Base-by-base conservation (phyloP, 2,888 invertebrate genomes). In the Acronicta psi region DNA sequence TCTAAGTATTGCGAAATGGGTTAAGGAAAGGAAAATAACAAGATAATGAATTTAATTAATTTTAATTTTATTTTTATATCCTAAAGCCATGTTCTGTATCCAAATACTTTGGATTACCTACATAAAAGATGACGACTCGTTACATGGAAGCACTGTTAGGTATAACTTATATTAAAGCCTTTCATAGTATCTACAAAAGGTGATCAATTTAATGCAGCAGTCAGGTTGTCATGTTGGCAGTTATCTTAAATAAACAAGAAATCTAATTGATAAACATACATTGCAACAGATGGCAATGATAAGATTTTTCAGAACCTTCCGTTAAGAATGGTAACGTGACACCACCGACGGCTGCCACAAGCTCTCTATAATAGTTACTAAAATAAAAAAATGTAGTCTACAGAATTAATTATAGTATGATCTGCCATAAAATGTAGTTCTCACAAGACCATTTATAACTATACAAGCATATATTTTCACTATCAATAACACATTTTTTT, bases 291-390 rank as follows among this genome's bases (percentile, higher is more conserved):
- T 45, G 49, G 68, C 68, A 67, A 70, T 67, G 62, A 64, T 45
- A 65, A 44, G 53, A 59, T 54, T 66, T 63, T 72, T 72, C 73
- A 63, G 61, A 69, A 69, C 67, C 59, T 57, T 64, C 77, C 60
- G 77, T 73, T 78, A 75, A 75, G 84, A 86, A 87, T 90, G 93
- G 93, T 93, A 93, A 93, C 93, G 88, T 89, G 90, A 91, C 90
- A 89, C 93, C 93, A 93, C 93, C 93, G 81, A 91, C 88, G 90
- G 91, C 92, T 90, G 92, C 88, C 90, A 88, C 86, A 87, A 87
- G 82, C 81, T 82, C 73, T 78, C 81, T 86, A 65, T 34, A 54
- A 29, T 65, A 88, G 80, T 75, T 76, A 81, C 80, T 82, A 82
- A 77, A 77, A 67, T 76, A 79, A 69, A 78, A 63, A 65, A 75